phyloP scores from a whole-genome alignment of 2,888 invertebrate species.

The Oligia fasciuncula region DNA sequence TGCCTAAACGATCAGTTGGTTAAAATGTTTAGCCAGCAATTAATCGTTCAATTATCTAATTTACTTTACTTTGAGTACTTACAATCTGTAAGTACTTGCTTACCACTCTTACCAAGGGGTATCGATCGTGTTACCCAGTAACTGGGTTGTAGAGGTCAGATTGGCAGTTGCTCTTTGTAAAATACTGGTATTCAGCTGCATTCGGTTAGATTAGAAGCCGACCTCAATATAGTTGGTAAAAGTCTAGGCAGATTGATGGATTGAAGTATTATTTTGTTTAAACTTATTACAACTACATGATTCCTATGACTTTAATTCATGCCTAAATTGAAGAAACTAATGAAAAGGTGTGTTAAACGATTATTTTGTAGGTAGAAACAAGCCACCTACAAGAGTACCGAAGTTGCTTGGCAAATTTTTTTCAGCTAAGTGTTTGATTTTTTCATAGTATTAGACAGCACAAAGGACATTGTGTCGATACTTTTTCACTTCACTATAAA shows the following conservation, averaged over 20 bases:
- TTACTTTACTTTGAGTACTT: too few relatives aligned
- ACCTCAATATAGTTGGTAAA: too few relatives aligned
- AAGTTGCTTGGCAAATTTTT: too few relatives aligned
- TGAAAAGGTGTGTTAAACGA: too few relatives aligned
- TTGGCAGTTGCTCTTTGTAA: background rate
- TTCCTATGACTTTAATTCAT: background rate
- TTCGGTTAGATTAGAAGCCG: background rate
- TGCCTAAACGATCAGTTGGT: background rate
- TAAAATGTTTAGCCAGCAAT: background rate
- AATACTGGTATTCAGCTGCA: background rate
- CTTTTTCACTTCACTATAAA: slow-evolving; percentile 29
- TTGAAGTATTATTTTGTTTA: too few relatives aligned
- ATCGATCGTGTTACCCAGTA: background rate
- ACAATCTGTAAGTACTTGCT: background rate
- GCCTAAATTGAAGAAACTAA: background rate
- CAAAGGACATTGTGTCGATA: background rate
- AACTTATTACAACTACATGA: background rate
- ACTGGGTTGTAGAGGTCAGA: too few relatives aligned
- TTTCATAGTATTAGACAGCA: background rate
- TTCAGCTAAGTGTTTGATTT: too few relatives aligned
- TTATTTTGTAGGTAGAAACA: too few relatives aligned
- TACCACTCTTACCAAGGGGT: background rate
- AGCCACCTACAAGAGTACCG: too few relatives aligned
- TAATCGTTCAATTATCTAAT: background rate
- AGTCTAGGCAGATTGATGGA: too few relatives aligned